A percentile compares a stretch with the other conserved stretches of the same genome.
Conservation (phyloP, 2,113 vertebrate genomes). For the Pomatorhinus ruficollis region DNA sequence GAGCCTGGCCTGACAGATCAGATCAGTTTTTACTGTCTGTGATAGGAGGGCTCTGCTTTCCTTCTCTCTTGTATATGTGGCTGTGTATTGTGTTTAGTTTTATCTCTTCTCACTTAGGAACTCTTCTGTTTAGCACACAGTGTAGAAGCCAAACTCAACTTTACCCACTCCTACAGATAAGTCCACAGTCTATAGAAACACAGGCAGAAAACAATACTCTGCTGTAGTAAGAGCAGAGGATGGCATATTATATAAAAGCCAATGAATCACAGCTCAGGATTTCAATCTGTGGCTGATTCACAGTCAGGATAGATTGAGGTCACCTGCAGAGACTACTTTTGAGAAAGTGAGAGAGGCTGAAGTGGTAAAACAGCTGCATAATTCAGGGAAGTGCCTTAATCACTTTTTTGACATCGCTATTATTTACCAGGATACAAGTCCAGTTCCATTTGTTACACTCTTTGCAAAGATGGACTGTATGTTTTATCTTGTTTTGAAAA, state of each 20-base stretch:
- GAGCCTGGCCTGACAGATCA: background rate
- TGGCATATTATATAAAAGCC: slow-evolving; percentile 18
- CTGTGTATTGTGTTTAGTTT: background rate
- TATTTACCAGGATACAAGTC: slow-evolving; percentile 34
- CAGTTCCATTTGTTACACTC: slow-evolving; percentile 37
- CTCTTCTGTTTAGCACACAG: background rate
- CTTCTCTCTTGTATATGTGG: background rate
- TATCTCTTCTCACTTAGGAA: slow-evolving; percentile 1
- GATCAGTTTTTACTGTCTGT: background rate
- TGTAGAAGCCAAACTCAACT: slow-evolving; percentile 40
- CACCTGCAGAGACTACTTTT: slow-evolving; percentile 26
- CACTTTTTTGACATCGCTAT: slow-evolving; percentile 53
- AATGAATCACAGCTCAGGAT: slow-evolving; percentile 48
- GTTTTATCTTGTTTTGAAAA: slow-evolving; percentile 61
- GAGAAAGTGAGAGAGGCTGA: slow-evolving; percentile 20
- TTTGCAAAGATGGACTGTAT: slow-evolving; percentile 41
- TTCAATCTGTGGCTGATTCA: slow-evolving; percentile 53
- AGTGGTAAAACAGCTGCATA: slow-evolving; percentile 34
- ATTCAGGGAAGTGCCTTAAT: slow-evolving; percentile 48
- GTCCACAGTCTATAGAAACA: background rate
- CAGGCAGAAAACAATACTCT: background rate
- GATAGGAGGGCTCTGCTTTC: background rate
- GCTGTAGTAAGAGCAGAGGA: background rate
- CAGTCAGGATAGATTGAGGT: slow-evolving; percentile 50
- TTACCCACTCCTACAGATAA: slow-evolving; percentile 37